Evolutionary conservation across 2,888 invertebrate genomes (phyloP).

Genomic region (Villa cingulata): DNA sequence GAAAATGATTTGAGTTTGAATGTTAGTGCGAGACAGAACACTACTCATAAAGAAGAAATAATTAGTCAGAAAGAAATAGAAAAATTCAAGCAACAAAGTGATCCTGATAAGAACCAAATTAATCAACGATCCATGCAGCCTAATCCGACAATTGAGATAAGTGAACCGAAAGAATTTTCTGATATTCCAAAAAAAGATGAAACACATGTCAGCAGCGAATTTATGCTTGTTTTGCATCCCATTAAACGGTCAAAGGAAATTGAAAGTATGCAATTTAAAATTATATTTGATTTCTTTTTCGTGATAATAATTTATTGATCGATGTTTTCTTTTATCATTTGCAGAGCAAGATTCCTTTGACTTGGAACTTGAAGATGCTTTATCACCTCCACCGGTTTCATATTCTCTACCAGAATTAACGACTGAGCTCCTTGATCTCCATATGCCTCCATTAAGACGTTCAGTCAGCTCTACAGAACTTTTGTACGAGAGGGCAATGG

Average conservation of each 20-base stretch:
- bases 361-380: slow-evolving; percentile 50
- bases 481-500: slow-evolving; percentile 69
- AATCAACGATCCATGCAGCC: slow-evolving; percentile 1
- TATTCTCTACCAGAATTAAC: slow-evolving; percentile 69
- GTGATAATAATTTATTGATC: no score
- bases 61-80: no score
- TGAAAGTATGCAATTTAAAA: slow-evolving; percentile 32
- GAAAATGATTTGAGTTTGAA: no score
- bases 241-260: slow-evolving; percentile 38
- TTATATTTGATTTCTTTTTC: background rate
- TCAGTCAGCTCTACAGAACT: slow-evolving; percentile 73
- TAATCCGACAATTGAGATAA: slow-evolving; percentile 28
- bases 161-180: slow-evolving; percentile 19
- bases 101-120: no score
- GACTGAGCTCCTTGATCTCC: slow-evolving; percentile 42
- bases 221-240: slow-evolving; percentile 64
- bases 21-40: no score
- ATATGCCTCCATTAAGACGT: slow-evolving; percentile 45
- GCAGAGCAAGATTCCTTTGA: slow-evolving; percentile 44
- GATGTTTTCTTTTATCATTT: slow-evolving; percentile 7
- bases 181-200: no score
- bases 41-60: no score
- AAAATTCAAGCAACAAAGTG: no score
- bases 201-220: slow-evolving; percentile 56
- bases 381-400: slow-evolving; percentile 66